Base-by-base conservation (phyloP, 2,113 vertebrate genomes). In the Pontoporia blainvillei region DNA sequence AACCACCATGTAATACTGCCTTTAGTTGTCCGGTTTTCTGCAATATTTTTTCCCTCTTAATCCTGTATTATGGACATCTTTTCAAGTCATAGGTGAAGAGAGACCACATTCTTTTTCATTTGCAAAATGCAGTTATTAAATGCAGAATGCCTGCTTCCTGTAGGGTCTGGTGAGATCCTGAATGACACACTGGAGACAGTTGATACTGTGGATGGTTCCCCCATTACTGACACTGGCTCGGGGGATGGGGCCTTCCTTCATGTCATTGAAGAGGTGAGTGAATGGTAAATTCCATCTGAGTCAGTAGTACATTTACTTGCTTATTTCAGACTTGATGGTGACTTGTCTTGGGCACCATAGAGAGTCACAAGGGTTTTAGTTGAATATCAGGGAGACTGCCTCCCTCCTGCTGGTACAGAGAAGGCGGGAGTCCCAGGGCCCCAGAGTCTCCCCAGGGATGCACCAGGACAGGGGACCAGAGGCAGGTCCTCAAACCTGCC, bases 221-320 rank as follows among this genome's bases (percentile, higher is more conserved):
- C 90, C 3, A 3, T 72, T 72, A 73, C 97, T 94, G 98, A 98
- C 15, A 34, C 23, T 3, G 98, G 97, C 20, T 98, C 98, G 5
- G 98, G 97, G 41, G 92, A 76, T 72, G 88, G 8, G 54, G 8
- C 75, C 94, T 82, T 94, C 61, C 52, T 94, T 62, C 92, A 4
- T 72, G 46, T 11, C 89, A 96, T 52, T 10, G 89, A 59, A 87
- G 96, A 98, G 98, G 98, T 98, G 69, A 98, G 98, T 96, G 86
- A 23, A 49, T 88, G 76, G 71, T 36, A 29, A 49, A 67, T 67
- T 46, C 49, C 72, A 69, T 27, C 21, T 62, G 18, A 25, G 27
- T 69, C 21, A 44, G 29, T 59, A 15, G 73, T 75, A 7, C 13
- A 5, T 59, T 54, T 21, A 1, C 61, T 83, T 69, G 15, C 61